Conservation (phyloP, 2,797 vertebrate genomes). For the Hirundo rustica region DNA sequence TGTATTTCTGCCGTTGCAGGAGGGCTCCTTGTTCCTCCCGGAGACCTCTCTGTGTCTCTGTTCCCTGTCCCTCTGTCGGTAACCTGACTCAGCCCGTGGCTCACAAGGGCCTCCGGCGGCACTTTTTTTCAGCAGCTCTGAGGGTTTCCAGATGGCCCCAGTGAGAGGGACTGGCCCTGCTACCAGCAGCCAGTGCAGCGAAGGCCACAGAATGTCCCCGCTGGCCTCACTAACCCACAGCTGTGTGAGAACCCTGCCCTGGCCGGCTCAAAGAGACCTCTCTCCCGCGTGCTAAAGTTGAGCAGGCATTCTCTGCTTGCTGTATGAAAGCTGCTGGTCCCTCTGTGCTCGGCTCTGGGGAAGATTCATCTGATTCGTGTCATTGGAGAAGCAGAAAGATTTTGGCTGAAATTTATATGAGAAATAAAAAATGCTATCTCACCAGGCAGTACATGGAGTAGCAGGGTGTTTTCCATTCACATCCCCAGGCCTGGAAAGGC, state of each 20-base stretch:
- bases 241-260: accelerated
- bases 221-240: neutral
- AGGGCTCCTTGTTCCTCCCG: neutral
- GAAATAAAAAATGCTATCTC: neutral
- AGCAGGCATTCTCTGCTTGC: neutral
- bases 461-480: neutral
- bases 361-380: neutral
- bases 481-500: neutral
- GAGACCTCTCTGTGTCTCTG: neutral
- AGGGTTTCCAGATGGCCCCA: conserved; percentile 13
- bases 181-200: neutral
- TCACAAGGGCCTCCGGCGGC: neutral
- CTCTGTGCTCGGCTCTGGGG: neutral
- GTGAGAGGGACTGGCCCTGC: neutral
- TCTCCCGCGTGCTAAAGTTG: accelerated
- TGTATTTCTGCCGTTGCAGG: neutral
- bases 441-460: neutral
- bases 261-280: accelerated
- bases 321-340: neutral
- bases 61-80: neutral
- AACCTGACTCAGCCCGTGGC: neutral
- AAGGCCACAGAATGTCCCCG: neutral
- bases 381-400: neutral
- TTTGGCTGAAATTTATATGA: neutral
- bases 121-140: neutral